phyloP scores from a whole-genome alignment of 2,113 vertebrate species.

The Forbesichthys papilliferus region DNA sequence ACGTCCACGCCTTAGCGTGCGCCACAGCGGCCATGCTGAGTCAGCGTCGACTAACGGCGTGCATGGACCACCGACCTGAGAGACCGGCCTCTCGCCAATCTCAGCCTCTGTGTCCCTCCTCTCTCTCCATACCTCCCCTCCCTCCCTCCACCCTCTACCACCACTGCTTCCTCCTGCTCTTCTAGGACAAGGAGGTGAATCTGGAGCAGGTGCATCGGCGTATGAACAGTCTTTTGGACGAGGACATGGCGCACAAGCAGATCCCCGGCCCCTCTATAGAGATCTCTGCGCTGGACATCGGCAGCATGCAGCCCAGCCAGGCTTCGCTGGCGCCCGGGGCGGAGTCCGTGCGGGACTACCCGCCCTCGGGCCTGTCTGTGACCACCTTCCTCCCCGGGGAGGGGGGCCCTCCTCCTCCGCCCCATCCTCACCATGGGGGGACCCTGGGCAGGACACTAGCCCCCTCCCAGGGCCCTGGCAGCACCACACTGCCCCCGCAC shows the following conservation, averaged over 20 bases:
- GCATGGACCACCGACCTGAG: slow-evolving; percentile 57
- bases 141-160: slow-evolving; percentile 2
- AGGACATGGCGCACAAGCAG: slow-evolving; percentile 98
- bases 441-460: slow-evolving; percentile 92
- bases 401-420: slow-evolving; percentile 57
- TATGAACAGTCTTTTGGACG: slow-evolving; percentile 97
- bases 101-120: slow-evolving; percentile 74
- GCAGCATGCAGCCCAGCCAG: slow-evolving; percentile 87
- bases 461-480: slow-evolving; percentile 82
- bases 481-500: slow-evolving; percentile 84
- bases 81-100: slow-evolving; percentile 65
- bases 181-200: slow-evolving; percentile 97
- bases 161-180: slow-evolving; percentile 22
- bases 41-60: slow-evolving; percentile 15
- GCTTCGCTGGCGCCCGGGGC: slow-evolving; percentile 64
- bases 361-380: slow-evolving; percentile 90
- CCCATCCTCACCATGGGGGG: slow-evolving; percentile 81
- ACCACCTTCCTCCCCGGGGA: slow-evolving; percentile 95
- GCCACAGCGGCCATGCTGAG: slow-evolving; percentile 8
- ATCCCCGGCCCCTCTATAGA: slow-evolving; percentile 94
- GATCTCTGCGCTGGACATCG: slow-evolving; percentile 96
- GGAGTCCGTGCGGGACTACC: slow-evolving; percentile 89
- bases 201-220: slow-evolving; percentile 96
- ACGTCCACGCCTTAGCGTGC: slow-evolving; percentile 10
- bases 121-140: slow-evolving; percentile 19